Evolutionary conservation across 2,888 invertebrate species (phyloP), one percentile per base, ranked within the genome.

Genomic region (Drosophila emarginata): DNA sequence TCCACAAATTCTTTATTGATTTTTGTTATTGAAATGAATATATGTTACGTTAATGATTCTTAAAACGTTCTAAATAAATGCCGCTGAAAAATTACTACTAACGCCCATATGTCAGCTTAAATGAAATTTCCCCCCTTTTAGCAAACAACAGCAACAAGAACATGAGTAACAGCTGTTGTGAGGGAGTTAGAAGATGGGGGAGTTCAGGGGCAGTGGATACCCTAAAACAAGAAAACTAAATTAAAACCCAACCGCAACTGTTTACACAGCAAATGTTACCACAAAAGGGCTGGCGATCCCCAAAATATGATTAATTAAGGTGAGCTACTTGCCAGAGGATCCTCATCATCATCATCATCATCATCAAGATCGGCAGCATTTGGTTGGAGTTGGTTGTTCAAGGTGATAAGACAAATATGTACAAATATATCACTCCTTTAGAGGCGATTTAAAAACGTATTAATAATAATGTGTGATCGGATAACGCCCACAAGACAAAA

Each of bases 221-320:
- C n/a, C 76, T 74, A 81, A 80, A 67, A 81, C 77, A 76, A 83
- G 84, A 79, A 85, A 87, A 85, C 80, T 80, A 87, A 82, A 82
- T 82, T 82, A 77, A 87, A 85, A 82, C 79, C 64, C 76, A 79
- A 79, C 88, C 86, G 82, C 84, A 84, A 84, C 84, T 88, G 88
- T 87, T 88, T 84, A 84, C 87, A 87, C 79, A 84, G 87, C 84
- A 88, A 84, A 84, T 88, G 88, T 88, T 88, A 70, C 87, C 84
- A 74, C 84, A 74, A 83, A 83, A 72, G 61, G 77, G 84, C 78
- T 72, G 59, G 56, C 67, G 80, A 75, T 79, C 85, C 78, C 84
- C 36, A 59, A 54, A 70, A 80, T 57, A 86, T 88, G 84, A 84
- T 84, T 88, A 88, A 84, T 84, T 76, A 68, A 71, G 61, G 62